Evolutionary conservation across 2,797 vertebrate genomes (phyloP), one percentile per base, ranked within the genome.

Genomic region (Halcyon leucocephala): DNA sequence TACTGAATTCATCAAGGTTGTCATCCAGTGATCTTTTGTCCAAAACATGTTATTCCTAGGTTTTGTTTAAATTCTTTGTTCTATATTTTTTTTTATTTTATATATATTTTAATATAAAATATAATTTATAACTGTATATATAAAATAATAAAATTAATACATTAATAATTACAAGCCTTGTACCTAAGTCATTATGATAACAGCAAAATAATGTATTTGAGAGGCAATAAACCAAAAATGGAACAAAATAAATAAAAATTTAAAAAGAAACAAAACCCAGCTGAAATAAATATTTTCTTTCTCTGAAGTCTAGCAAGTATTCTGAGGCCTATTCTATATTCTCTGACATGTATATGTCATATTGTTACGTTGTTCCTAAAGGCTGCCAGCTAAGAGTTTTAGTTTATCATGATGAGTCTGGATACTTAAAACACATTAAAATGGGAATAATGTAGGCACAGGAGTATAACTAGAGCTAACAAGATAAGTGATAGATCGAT

Each of bases 11-110:
- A 76, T 90, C 44, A 71, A 55, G 18, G 54, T 15, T 65, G 31
- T 37, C 95, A 90, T 92, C 65, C 83, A 71, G n/a, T 46, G n/a
- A 39, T 55, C 48, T 77, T 95, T 88, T 85, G 61, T 79, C 60
- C 87, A 93, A 85, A 66, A 33, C 29, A 8, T 37, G 12, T 42
- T 93, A 44, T 51, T 90, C 77, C 52, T 94, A 61, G 41, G 58
- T 48, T 67, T 61, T 51, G 10, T 72, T 52, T 71, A 16, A 70
- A 64, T 41, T 58, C 4, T 19, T 69, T 74, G 10, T 57, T 77
- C 10, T 46, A 29, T 44, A 15, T 39, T 8, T 16, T 29, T 46
- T 18, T 31, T 35, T 15, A n/a, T 35, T 35, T 6, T 4, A 51
- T n/a, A 37, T 37, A 37, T 37, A 37, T 37, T 37, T 37, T 37